Base-by-base conservation (phyloP, 2,113 vertebrate genomes). In the Phylloscopus whistleri region DNA sequence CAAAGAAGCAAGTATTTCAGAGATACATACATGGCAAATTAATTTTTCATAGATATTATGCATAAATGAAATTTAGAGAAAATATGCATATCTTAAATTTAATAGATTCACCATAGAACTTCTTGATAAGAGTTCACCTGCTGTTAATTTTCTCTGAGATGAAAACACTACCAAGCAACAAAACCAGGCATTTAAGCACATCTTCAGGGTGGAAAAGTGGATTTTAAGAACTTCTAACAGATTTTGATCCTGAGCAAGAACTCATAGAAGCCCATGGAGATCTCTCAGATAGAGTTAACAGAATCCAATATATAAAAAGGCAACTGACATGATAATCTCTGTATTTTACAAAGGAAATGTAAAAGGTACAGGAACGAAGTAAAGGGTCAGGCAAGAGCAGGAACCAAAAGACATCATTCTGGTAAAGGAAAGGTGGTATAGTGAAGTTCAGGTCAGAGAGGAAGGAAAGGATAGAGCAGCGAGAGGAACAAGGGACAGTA, bases 31-130 rank as follows among this genome's bases (percentile, higher is more conserved):
- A 64, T 18, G 26, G 37, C 30, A 91, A 95, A 91, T 91, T 91
- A 82, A 69, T 95, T 95, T 84, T 95, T 95, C 74, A 76, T 84
- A 87, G 62, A 49, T 76, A 76, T 64, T 89, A 89, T 49, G 35
- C 59, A 76, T 60, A 95, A 93, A 79, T 53, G 6, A 89, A 95
- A 85, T 89, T 26, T 91, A 78, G n/a, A 66, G 33, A 41, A 83
- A 82, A 76, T 58, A 85, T 55, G 49, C 74, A 15, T 58, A 72
- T 93, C 37, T 85, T 72, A 87, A 92, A 78, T 46, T 55, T 35
- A 89, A 59, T 91, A 87, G 70, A 87, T 91, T 73, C 66, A 85
- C 81, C 66, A 39, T 28, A 69, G 74, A 87, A 94, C 41, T 41
- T 82, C 62, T 66, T 69, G 87, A 79, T 92, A 95, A 87, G 87